Conservation (phyloP, 2,888 invertebrate genomes). For the Eutolmus rufibarbis region DNA sequence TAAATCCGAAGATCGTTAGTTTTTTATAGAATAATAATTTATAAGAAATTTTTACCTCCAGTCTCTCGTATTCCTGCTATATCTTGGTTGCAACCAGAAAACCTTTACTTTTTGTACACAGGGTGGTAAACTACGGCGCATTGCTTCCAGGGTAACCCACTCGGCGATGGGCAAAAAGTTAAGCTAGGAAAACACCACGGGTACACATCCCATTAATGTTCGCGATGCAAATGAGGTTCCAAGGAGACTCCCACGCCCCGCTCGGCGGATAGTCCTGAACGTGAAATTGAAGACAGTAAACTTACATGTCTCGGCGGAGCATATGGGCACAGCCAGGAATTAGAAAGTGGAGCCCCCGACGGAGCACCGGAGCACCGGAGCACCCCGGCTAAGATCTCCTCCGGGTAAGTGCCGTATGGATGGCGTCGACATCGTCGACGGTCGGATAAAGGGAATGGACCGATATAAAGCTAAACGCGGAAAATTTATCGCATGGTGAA, state of each 20-base stretch:
- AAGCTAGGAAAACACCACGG: conserved; percentile 19
- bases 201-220: conserved; percentile 36
- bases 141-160: background rate
- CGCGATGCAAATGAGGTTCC: conserved; percentile 38
- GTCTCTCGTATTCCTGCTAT: background rate
- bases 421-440: conserved; percentile 4
- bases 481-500: conserved; percentile 37
- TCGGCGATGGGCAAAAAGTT: conserved; percentile 16
- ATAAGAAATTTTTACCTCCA: background rate
- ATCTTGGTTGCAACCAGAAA: background rate
- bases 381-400: conserved; percentile 3
- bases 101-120: background rate
- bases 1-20: background rate
- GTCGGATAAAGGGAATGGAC: conserved; percentile 22
- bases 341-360: background rate
- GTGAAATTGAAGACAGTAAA: conserved; percentile 40
- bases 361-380: background rate
- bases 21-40: background rate
- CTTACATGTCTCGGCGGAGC: conserved; percentile 25
- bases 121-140: background rate
- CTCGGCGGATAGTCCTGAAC: conserved; percentile 5
- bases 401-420: conserved; percentile 10
- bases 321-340: conserved; percentile 21
- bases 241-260: background rate
- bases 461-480: conserved; percentile 39